Percentiles rank a stretch among this genome's conserved stretches.
Conservation (phyloP, 2,888 invertebrate genomes). For the Sympetrum striolatum region DNA sequence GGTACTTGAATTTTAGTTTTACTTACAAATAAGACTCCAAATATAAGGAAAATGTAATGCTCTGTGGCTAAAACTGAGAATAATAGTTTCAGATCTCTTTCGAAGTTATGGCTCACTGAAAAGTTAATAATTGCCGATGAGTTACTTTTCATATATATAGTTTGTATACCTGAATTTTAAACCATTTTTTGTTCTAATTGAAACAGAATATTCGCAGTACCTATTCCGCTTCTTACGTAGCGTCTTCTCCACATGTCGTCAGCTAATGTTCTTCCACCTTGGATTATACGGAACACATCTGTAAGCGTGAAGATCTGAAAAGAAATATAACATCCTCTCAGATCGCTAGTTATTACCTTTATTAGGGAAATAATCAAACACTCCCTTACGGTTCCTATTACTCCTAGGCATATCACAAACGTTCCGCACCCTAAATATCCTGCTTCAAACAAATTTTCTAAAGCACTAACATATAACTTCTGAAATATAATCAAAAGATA, state of each 20-base stretch:
- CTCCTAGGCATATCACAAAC: neutral
- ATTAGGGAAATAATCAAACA: too few species aligned
- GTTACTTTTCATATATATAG: too few species aligned
- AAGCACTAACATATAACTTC: neutral
- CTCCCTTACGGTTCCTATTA: neutral
- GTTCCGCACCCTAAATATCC: neutral
- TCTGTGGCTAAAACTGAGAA: neutral
- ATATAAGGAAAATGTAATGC: neutral
- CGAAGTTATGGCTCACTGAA: neutral
- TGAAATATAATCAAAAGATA: neutral
- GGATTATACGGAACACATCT: neutral
- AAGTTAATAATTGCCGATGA: neutral
- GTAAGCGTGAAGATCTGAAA: neutral
- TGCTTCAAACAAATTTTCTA: neutral
- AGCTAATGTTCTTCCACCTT: neutral
- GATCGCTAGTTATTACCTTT: too few species aligned
- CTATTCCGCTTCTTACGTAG: neutral
- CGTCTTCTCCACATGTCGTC: conserved; percentile 11
- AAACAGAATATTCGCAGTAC: neutral
- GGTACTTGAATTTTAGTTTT: neutral
- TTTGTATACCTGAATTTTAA: too few species aligned
- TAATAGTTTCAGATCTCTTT: conserved; percentile 6
- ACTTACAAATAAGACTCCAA: conserved; percentile 3
- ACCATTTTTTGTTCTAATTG: too few species aligned
- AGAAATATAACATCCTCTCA: neutral